phyloP scores from a whole-genome alignment of 2,113 vertebrate genomes.

The Serinus canaria region DNA sequence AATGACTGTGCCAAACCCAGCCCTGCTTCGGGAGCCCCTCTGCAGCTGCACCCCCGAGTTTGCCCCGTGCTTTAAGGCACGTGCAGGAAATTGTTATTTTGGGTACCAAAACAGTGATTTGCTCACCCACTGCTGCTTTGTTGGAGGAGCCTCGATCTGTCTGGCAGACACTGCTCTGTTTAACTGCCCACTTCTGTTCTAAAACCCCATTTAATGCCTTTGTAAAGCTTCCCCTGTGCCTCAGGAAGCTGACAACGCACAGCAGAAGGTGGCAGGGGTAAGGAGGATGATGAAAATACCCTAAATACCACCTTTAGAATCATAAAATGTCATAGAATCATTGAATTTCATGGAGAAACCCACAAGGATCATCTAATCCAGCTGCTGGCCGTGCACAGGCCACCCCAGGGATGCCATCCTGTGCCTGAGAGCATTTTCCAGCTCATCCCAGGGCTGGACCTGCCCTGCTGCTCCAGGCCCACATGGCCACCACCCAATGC shows the following conservation, averaged over 20 bases:
- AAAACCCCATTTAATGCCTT: neutral
- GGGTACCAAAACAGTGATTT: neutral
- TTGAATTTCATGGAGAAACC: accelerated
- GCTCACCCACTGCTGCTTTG: neutral
- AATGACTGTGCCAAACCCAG: constrained; percentile 48
- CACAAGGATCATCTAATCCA: neutral
- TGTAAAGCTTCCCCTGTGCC: neutral
- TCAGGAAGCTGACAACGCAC: neutral
- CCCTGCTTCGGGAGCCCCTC: neutral
- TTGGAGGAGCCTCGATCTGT: neutral
- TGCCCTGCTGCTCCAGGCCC: neutral
- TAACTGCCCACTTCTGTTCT: neutral
- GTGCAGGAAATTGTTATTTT: neutral
- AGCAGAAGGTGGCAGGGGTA: neutral
- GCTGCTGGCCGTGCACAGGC: neutral
- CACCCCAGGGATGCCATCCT: neutral
- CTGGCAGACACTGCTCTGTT: neutral
- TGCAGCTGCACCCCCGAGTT: neutral
- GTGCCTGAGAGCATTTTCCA: accelerated
- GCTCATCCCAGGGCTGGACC: neutral
- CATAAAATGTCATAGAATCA: neutral
- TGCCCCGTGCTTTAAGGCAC: neutral
- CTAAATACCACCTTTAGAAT: neutral
- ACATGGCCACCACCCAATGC: accelerated
- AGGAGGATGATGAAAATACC: neutral